Evolutionary conservation across 2,888 invertebrate genomes (phyloP), one percentile per base, ranked within the genome.

Genomic region (Ophion slaviceki): DNA sequence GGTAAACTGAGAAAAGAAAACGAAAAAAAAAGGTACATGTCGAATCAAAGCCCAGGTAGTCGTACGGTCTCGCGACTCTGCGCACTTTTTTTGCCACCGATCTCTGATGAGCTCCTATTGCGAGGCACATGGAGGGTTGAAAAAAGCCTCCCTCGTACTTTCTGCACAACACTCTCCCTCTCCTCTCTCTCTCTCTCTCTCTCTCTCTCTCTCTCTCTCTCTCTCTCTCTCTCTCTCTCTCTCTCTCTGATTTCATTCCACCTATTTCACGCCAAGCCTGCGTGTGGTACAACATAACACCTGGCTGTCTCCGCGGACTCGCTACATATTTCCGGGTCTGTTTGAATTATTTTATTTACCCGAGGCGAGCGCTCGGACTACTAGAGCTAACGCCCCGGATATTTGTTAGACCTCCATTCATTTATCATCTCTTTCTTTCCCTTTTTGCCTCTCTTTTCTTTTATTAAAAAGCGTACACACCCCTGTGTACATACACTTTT

Each of bases 331-430:
- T 81, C 78, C 86, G 80, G 80, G 80, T 78, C 74, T 74, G 83
- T 83, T 83, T 86, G 83, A 83, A 86, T 86, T 86, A 86, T 86
- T 86, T 86, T 86, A 86, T 86, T 83, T 80, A 83, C 83, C 59
- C 83, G 83, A 71, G 76, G 67, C 64, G 47, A 72, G 62, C 68
- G 62, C 74, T 78, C 74, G 80, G 78, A 47, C 70, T 75, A 45
- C 53, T 14, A 67, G 61, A 71, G 79, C 86, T 79, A 84, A 84
- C 82, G 80, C 78, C 78, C 64, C 79, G 82, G 80, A 81, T 76
- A 81, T 82, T 86, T 83, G 86, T 83, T 74, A 59, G 80, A 61
- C 68, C 62, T 67, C 79, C 67, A 24, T 76, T 67, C 53, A 36
- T 68, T 62, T 74, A 57, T 57, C 36, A 47, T 62, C 74, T 76